These are phyloP conservation scores for Polypterus bichir DNA, from an alignment of 2,113 vertebrate species.

Conservation along the genomic window DNA sequence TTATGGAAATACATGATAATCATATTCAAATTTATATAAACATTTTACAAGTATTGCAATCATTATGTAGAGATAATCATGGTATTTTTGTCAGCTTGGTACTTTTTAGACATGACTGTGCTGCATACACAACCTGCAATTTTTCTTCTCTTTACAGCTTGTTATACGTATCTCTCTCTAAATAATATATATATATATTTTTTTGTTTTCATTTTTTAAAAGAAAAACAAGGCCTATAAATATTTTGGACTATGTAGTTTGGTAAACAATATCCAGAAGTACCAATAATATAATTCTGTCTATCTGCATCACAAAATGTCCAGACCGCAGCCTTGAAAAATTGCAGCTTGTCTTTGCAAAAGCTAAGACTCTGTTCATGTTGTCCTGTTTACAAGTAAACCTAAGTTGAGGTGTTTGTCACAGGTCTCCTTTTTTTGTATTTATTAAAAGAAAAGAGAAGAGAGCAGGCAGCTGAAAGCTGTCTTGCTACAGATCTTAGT, in stretches of 20 bases:
- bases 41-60: slow-evolving; percentile 82
- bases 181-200: slow-evolving; percentile 7
- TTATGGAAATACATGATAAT: slow-evolving; percentile 72
- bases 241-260: slow-evolving; percentile 16
- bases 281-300: slow-evolving; percentile 27
- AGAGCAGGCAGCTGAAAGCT: slow-evolving; percentile 40
- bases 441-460: slow-evolving; percentile 55
- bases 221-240: slow-evolving; percentile 35
- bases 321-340: slow-evolving; percentile 45
- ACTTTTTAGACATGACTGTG: slow-evolving; percentile 64
- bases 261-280: background rate
- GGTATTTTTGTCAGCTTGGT: slow-evolving; percentile 76
- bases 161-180: slow-evolving; percentile 8
- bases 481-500: slow-evolving; percentile 48
- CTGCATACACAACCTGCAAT: slow-evolving; percentile 77
- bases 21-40: slow-evolving; percentile 82
- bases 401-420: slow-evolving; percentile 79
- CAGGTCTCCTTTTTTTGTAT: slow-evolving; percentile 77
- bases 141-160: slow-evolving; percentile 49
- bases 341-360: slow-evolving; percentile 70
- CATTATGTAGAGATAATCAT: slow-evolving; percentile 70
- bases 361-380: slow-evolving; percentile 68
- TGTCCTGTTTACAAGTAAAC: slow-evolving; percentile 87
- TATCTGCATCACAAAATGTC: slow-evolving; percentile 27
- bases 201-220: slow-evolving; percentile 37